Conservation (phyloP, 1,140 invertebrate species). For the Thaumatotibia leucotreta region DNA sequence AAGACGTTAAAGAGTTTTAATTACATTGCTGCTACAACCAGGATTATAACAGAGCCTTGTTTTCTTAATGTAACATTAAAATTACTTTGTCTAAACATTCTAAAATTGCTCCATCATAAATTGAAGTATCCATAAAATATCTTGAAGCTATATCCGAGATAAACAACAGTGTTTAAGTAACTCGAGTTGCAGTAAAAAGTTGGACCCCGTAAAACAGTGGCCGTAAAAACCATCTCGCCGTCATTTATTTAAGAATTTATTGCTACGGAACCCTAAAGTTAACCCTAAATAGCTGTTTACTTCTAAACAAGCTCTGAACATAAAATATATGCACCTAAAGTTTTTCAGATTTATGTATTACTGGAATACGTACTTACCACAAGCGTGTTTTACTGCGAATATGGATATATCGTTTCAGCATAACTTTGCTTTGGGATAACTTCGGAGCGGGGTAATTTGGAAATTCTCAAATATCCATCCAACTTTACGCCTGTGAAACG, state of each 20-base stretch:
- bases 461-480: no score
- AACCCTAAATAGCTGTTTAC: constrained; percentile 1
- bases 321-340: background rate
- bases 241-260: constrained; percentile 10
- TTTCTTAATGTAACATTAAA: background rate
- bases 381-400: no score
- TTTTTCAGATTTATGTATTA: no score
- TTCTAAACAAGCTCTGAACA: background rate
- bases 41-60: no score
- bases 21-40: no score
- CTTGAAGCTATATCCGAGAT: background rate
- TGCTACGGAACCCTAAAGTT: background rate
- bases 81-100: background rate
- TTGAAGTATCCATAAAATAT: constrained; percentile 8
- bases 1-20: no score
- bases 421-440: no score
- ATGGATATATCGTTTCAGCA: no score
- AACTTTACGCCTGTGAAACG: no score
- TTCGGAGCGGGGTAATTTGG: no score
- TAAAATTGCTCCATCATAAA: background rate
- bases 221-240: constrained; percentile 8
- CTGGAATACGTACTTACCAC: no score
- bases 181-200: background rate
- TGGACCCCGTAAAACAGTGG: constrained; percentile 1
- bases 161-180: background rate